Percentiles rank a stretch among this genome's conserved stretches.
Conservation (phyloP, 1,140 invertebrate genomes). For the Pachypeltis micranthus region DNA sequence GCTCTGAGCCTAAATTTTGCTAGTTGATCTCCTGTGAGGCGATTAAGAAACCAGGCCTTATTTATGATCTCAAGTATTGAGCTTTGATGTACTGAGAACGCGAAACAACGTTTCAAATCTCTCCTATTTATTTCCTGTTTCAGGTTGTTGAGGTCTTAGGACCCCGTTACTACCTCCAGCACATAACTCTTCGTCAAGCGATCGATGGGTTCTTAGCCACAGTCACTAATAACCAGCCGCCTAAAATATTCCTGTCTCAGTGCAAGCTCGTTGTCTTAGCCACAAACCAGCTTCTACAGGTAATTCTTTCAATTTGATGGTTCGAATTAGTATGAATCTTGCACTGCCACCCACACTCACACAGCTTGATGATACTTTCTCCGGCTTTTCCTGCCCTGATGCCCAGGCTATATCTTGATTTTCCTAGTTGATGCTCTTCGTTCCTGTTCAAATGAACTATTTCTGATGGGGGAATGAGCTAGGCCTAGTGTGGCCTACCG, state of each 20-base stretch:
- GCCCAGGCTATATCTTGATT: not conserved
- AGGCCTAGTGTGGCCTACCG: no score
- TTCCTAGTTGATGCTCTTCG: no score
- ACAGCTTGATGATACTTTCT: not conserved
- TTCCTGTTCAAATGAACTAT: no score
- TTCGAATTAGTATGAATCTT: no score
- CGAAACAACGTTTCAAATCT: no score
- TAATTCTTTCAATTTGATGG: not conserved
- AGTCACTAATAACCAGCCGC: constrained; percentile 83
- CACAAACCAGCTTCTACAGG: constrained; percentile 45
- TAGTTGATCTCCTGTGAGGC: no score
- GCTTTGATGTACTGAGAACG: no score
- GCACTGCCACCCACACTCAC: not conserved
- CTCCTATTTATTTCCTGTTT: not conserved
- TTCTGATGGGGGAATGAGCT: no score
- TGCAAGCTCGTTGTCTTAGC: constrained; percentile 87
- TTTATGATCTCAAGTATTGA: no score
- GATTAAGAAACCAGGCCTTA: no score
- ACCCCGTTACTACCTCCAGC: constrained; percentile 34
- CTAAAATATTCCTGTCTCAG: constrained; percentile 75
- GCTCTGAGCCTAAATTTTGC: no score
- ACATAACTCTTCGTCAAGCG: constrained; percentile 53
- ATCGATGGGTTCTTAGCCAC: constrained; percentile 85
- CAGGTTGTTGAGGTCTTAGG: not conserved
- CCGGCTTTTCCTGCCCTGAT: not conserved